Conservation (phyloP, 1,140 invertebrate genomes). For the Platyscapa corneri region DNA sequence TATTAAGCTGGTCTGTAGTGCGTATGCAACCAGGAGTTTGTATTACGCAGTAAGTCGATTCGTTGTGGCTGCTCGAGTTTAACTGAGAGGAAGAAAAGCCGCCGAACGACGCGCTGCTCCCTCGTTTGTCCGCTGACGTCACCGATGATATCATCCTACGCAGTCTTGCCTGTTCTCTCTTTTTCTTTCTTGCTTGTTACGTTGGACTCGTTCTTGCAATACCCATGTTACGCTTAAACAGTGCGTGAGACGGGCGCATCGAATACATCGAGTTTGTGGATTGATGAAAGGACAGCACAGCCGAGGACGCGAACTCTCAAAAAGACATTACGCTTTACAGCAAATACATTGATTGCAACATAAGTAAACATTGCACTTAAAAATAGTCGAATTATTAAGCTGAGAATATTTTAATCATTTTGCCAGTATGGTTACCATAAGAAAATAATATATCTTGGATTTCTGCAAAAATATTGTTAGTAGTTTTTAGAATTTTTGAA, state of each 20-base stretch:
- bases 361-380: not conserved
- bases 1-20: not conserved
- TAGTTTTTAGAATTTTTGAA: too few relatives aligned
- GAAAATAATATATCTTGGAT: too few relatives aligned
- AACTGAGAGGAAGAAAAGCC: slow-evolving; percentile 58
- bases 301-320: not conserved
- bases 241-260: too few relatives aligned
- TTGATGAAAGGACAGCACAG: not conserved
- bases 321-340: not conserved
- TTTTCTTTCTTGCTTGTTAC: too few relatives aligned
- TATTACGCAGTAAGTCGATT: not conserved
- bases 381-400: not conserved
- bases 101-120: slow-evolving; percentile 2
- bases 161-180: slow-evolving; percentile 1
- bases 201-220: too few relatives aligned
- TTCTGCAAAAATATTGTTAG: too few relatives aligned
- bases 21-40: not conserved
- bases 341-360: not conserved
- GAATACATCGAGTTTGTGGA: too few relatives aligned
- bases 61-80: slow-evolving; percentile 54
- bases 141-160: slow-evolving; percentile 64
- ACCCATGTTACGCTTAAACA: too few relatives aligned
- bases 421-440: not conserved
- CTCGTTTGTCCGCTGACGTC: slow-evolving; percentile 58
- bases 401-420: not conserved